A percentile compares a stretch with the other conserved stretches of the same genome.
These are phyloP conservation scores for Eupleurogrammus muticus DNA, from an alignment of 2,797 vertebrate species.

Conservation along the genomic window DNA sequence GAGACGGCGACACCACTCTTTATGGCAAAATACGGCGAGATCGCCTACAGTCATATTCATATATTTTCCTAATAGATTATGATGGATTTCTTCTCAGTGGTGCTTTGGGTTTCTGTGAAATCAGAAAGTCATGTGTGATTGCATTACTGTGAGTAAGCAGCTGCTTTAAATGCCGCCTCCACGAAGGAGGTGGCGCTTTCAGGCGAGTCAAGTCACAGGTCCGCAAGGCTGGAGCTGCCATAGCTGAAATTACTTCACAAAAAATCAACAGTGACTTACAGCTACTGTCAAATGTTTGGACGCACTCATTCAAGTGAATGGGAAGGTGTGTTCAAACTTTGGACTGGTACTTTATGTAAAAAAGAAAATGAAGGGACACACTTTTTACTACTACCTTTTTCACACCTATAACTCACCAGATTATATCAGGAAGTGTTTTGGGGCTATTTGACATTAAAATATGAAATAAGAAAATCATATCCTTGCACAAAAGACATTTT, in stretches of 20 bases:
- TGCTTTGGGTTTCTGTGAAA: background rate
- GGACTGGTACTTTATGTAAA: background rate
- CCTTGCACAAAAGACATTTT: background rate
- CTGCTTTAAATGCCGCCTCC: background rate
- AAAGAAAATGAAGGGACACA: background rate
- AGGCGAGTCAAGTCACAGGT: background rate
- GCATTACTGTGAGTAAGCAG: background rate
- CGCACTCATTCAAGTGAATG: too few relatives aligned
- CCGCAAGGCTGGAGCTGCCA: background rate
- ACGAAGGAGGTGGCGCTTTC: conserved; percentile 5
- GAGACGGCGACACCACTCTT: conserved; percentile 29
- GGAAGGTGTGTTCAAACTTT: too few relatives aligned
- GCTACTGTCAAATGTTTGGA: too few relatives aligned
- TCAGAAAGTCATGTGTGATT: background rate
- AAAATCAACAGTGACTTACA: background rate
- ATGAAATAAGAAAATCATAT: background rate
- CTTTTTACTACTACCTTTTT: background rate
- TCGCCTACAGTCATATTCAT: conserved; percentile 34
- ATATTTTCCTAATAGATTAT: conserved; percentile 28
- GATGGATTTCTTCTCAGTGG: background rate
- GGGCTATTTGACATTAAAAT: background rate
- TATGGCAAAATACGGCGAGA: conserved; percentile 22
- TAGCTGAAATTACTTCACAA: conserved; percentile 6
- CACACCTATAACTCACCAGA: background rate
- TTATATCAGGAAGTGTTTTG: background rate